phyloP scores from a whole-genome alignment of 2,113 vertebrate species.

The Albula goreensis region DNA sequence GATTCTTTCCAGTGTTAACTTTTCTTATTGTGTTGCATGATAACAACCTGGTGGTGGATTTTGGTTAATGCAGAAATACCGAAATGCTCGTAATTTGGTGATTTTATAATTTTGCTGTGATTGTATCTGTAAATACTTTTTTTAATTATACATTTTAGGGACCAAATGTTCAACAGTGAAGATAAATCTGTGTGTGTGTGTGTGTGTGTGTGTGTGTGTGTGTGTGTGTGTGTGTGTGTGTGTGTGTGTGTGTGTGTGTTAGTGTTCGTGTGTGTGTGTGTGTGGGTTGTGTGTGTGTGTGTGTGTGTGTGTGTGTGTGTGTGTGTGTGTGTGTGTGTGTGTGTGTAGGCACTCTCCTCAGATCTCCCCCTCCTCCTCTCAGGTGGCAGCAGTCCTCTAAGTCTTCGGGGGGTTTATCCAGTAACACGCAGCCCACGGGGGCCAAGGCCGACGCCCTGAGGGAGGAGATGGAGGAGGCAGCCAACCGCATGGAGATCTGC shows the following conservation, averaged over 20 bases:
- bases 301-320: neutral
- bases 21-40: too few species aligned
- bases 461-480: constrained; percentile 98
- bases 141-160: too few species aligned
- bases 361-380: constrained; percentile 33
- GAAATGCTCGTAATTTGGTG: too few species aligned
- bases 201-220: neutral
- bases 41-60: too few species aligned
- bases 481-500: constrained; percentile 98
- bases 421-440: constrained; percentile 84
- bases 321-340: neutral
- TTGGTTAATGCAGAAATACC: too few species aligned
- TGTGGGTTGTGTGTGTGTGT: neutral
- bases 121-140: neutral
- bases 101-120: too few species aligned
- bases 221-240: neutral
- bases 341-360: neutral
- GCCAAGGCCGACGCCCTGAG: constrained; percentile 92
- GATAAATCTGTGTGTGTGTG: neutral
- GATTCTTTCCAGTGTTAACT: too few species aligned
- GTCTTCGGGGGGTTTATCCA: constrained; percentile 88
- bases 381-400: constrained; percentile 96
- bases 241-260: neutral
- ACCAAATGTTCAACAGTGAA: neutral
- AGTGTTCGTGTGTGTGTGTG: neutral